Evolutionary conservation across 2,113 vertebrate genomes (phyloP).

Genomic region (Gopherus flavomarginatus): DNA sequence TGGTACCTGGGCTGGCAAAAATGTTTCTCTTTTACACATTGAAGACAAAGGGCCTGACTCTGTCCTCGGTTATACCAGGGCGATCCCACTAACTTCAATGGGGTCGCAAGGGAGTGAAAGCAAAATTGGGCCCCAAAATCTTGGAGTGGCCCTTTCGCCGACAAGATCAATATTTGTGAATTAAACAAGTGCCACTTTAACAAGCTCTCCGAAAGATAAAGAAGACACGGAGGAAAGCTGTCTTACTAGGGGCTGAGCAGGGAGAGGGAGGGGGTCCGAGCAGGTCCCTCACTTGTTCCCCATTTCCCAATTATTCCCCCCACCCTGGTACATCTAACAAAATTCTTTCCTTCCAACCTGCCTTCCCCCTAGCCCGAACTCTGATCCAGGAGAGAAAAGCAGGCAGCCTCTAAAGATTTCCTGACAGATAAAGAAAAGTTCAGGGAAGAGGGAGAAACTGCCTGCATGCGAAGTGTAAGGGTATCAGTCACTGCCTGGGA

Average conservation of each 20-base stretch:
- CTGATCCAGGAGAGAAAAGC: background rate
- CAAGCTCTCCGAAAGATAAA: conserved; percentile 43
- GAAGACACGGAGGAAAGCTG: conserved; percentile 49
- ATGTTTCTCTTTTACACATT: conserved; percentile 34
- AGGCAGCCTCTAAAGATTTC: conserved; percentile 12
- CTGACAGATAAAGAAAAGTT: conserved; percentile 76
- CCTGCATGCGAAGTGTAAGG: conserved; percentile 87
- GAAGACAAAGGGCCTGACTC: conserved; percentile 32
- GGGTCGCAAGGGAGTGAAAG: background rate
- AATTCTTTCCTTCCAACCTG: background rate
- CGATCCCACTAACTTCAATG: background rate
- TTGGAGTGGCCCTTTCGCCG: background rate
- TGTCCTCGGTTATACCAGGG: background rate
- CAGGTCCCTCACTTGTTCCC: background rate
- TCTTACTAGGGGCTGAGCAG: background rate
- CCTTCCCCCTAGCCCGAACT: background rate
- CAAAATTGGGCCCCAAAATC: background rate
- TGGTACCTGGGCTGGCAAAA: conserved; percentile 25
- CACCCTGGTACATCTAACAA: background rate
- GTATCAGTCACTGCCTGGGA: conserved; percentile 91
- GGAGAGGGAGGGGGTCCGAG: background rate
- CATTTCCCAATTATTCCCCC: background rate
- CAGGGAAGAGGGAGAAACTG: conserved; percentile 75
- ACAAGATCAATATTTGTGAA: conserved; percentile 18
- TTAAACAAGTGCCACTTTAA: conserved; percentile 23